Evolutionary conservation across 2,797 vertebrate genomes (phyloP), one percentile per base, ranked within the genome.

Genomic region (Falco peregrinus): DNA sequence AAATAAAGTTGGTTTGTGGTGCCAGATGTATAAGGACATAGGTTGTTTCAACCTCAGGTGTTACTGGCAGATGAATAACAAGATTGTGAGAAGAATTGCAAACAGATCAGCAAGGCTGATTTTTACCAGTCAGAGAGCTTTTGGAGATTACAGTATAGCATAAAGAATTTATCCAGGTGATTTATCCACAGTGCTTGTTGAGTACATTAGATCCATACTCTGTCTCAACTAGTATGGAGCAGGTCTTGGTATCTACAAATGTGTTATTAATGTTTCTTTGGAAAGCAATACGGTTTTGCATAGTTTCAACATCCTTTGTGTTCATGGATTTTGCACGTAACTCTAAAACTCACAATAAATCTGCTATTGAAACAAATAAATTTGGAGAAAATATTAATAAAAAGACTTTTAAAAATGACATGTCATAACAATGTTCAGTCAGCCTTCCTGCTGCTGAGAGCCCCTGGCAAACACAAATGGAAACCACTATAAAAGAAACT

Each of bases 201-300:
- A 96, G 94, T 91, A 75, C 76, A 84, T 97, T 97, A 64, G 57
- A 82, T 88, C 95, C 76, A 45, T 89, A 61, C 78, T 88, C 75
- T 82, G 68, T 92, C 95, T 95, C 60, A 63, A 14, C 77, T 76
- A 64, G 90, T 92, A 75, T 31, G 91, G 87, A 94, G 78, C 22
- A 4, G 45, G 54, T 90, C 70, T 95, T 92, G 65, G 35, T 91
- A 89, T 48, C 89, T 95, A 78, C 61, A 97, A 83, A 94, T 96
- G 61, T 93, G 93, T 98, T 98, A 95, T 97, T 98, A 95, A 97
- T 95, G 85, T 93, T 89, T 68, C 78, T 96, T 95, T 89, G 80
- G 51, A 96, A 97, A 96, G 83, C 82, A 91, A 18, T 93, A 53
- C 1, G 0, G 48, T 94, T 92, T 92, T 90, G 43, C 65, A 21